Conservation (phyloP, 2,797 vertebrate species). For the Helicolenus hilgendorfi region DNA sequence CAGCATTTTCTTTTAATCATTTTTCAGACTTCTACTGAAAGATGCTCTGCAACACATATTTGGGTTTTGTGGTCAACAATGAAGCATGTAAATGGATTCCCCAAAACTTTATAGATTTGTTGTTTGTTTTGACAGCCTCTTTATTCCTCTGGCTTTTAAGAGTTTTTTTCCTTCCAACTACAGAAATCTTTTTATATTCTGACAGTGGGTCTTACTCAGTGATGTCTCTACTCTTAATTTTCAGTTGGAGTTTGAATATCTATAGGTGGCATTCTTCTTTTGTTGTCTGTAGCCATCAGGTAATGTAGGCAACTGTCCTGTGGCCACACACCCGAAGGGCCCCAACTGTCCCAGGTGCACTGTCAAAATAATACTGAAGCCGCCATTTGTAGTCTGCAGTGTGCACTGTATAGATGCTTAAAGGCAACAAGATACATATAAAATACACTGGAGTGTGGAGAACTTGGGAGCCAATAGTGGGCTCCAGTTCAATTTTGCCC, state of each 20-base stretch:
- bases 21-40: background rate
- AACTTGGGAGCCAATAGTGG: background rate
- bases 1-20: background rate
- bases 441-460: background rate
- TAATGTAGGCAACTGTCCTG: background rate
- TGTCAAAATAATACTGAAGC: background rate
- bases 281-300: background rate
- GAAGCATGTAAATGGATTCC: background rate
- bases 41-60: background rate
- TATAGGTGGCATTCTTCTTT: background rate
- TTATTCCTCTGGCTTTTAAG: background rate
- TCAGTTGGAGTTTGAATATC: background rate
- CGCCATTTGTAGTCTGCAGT: background rate
- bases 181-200: background rate
- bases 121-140: background rate
- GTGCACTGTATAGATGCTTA: background rate
- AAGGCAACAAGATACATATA: background rate
- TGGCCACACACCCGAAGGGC: background rate
- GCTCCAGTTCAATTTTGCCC: background rate
- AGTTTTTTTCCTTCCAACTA: background rate
- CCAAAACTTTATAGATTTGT: background rate
- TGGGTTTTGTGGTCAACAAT: background rate
- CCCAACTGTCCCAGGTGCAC: background rate
- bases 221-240: background rate
- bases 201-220: background rate